Evolutionary conservation across 2,888 invertebrate genomes (phyloP).

Genomic region (Coenonympha arcania): DNA sequence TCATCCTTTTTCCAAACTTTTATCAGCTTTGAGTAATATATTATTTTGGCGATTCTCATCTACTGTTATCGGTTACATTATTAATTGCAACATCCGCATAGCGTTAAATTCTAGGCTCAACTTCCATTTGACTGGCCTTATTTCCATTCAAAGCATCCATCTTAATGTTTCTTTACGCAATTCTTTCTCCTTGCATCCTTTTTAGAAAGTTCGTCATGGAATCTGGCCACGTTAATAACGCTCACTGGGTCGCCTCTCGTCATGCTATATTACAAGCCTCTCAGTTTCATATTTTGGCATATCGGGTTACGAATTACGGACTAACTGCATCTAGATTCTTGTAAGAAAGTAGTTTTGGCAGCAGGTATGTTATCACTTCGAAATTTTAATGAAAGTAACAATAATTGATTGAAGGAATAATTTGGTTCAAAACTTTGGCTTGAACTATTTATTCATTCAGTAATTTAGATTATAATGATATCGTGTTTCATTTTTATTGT

Average conservation of each 20-base stretch:
- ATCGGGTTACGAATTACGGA: background rate
- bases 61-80: background rate
- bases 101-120: background rate
- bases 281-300: background rate
- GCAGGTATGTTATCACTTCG: background rate
- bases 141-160: constrained; percentile 4
- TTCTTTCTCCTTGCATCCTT: constrained; percentile 3
- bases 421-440: no score
- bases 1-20: no score
- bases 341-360: background rate
- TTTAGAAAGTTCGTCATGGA: constrained; percentile 18
- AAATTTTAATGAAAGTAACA: no score
- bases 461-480: no score
- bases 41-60: no score
- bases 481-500: no score
- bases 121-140: background rate
- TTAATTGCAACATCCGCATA: background rate
- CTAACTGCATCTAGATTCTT: background rate
- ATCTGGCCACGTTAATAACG: constrained; percentile 4
- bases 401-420: no score
- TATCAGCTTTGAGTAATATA: no score
- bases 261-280: constrained; percentile 5
- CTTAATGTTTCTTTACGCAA: constrained; percentile 7
- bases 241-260: constrained; percentile 4
- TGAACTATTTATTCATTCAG: no score